A percentile compares a stretch with the other conserved stretches of the same genome.
phyloP scores from a whole-genome alignment of 1,140 invertebrate genomes.

The Drosophila mojavensis region DNA sequence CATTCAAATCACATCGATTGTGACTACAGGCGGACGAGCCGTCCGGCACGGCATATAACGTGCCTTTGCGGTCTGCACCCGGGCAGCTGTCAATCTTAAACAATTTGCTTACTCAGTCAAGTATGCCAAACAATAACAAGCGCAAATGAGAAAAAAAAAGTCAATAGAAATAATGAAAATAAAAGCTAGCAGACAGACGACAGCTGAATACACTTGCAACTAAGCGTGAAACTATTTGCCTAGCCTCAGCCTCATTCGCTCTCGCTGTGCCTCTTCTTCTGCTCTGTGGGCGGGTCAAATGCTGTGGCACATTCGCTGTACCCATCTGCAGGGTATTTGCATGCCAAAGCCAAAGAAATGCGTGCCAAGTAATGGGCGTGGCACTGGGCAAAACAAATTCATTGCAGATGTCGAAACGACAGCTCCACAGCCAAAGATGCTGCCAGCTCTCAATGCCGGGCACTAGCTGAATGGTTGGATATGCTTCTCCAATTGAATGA shows the following conservation, averaged over 20 bases:
- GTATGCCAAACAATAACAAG: conserved; percentile 61
- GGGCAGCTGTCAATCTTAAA: conserved; percentile 64
- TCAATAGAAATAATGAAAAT: conserved; percentile 3
- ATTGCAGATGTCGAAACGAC: conserved; percentile 49
- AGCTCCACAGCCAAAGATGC: conserved; percentile 1
- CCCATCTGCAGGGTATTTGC: not conserved
- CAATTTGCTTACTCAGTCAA: conserved; percentile 73
- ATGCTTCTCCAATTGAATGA: not conserved
- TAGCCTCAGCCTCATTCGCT: too few relatives aligned
- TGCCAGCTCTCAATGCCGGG: not conserved
- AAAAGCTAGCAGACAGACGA: not conserved
- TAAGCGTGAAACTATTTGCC: not conserved
- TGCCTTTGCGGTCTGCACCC: conserved; percentile 9
- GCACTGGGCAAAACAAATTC: conserved; percentile 43
- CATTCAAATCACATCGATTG: conserved; percentile 69
- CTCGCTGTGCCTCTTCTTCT: too few relatives aligned
- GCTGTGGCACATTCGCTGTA: not conserved
- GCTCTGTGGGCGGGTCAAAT: not conserved
- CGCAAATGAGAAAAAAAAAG: conserved; percentile 41
- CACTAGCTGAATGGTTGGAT: not conserved
- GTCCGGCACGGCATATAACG: conserved; percentile 11
- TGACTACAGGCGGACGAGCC: not conserved
- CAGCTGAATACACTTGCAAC: not conserved
- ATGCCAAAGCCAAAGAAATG: conserved; percentile 21
- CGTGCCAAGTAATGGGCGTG: conserved; percentile 31